These are phyloP conservation scores for Serinus canaria DNA, from an alignment of 2,113 vertebrate genomes.

Conservation along the genomic window DNA sequence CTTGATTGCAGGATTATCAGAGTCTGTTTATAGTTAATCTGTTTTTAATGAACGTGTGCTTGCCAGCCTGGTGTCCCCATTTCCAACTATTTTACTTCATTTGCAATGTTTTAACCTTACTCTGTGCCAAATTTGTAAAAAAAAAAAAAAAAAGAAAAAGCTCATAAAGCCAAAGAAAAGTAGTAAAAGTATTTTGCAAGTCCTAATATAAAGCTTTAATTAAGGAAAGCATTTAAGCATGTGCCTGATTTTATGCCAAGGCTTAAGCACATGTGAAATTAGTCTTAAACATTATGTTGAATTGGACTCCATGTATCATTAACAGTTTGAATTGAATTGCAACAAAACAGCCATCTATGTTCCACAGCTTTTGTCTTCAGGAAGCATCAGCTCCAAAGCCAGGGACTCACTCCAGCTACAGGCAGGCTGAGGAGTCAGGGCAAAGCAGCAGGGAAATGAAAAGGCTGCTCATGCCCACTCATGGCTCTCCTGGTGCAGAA, in stretches of 20 bases:
- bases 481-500: not conserved
- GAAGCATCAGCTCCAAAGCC: not conserved
- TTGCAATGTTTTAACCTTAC: slow-evolving; percentile 1
- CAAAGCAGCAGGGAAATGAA: fast-evolving
- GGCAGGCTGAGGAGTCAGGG: not conserved
- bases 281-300: slow-evolving; percentile 25
- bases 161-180: not conserved
- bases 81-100: slow-evolving; percentile 19
- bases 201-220: slow-evolving; percentile 36
- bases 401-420: not conserved
- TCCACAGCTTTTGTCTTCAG: not conserved
- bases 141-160: not conserved
- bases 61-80: slow-evolving; percentile 3
- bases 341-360: not conserved
- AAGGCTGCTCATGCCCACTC: not conserved
- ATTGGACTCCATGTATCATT: slow-evolving; percentile 29
- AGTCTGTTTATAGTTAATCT: slow-evolving; percentile 56
- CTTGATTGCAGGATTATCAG: slow-evolving; percentile 60
- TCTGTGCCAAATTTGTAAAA: not conserved
- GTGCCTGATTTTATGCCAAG: slow-evolving; percentile 29
- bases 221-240: slow-evolving; percentile 45
- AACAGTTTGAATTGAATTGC: slow-evolving; percentile 12
- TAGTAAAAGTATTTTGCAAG: slow-evolving; percentile 12
- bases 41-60: slow-evolving; percentile 50
- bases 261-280: slow-evolving; percentile 50